Percentiles rank a stretch among this genome's conserved stretches.
phyloP scores from a whole-genome alignment of 2,888 invertebrate genomes.

The Hecatera dysodea region DNA sequence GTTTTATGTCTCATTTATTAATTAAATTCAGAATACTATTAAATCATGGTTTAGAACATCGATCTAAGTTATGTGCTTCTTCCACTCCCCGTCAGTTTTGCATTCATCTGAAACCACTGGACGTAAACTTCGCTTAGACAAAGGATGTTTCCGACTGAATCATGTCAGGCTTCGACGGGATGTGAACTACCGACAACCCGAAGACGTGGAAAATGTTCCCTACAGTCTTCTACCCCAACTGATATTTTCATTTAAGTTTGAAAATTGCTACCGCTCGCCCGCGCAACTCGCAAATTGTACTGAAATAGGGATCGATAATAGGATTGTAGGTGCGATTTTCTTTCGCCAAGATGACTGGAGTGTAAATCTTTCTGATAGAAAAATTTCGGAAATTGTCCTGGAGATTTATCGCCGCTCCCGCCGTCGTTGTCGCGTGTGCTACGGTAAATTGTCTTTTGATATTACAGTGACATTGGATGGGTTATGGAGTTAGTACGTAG shows the following conservation, averaged over 20 bases:
- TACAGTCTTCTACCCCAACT: conserved; percentile 76
- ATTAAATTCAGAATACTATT: neutral
- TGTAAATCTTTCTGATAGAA: conserved; percentile 88
- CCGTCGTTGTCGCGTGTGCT: conserved; percentile 71
- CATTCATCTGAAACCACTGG: conserved; percentile 45
- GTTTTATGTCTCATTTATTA: neutral
- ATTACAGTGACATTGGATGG: conserved; percentile 71
- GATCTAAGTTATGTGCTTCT: conserved; percentile 2
- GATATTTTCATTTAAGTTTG: conserved; percentile 90
- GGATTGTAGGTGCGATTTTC: conserved; percentile 89
- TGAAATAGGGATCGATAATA: conserved; percentile 89
- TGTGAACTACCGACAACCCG: conserved; percentile 62
- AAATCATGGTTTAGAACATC: neutral
- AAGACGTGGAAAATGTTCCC: conserved; percentile 67
- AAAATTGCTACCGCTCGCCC: conserved; percentile 86
- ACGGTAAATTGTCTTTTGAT: conserved; percentile 84
- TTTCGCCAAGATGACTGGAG: conserved; percentile 82
- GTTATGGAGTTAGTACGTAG: conserved; percentile 64
- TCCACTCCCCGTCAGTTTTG: conserved; percentile 36
- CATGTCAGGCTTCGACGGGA: conserved; percentile 62
- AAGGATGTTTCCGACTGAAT: conserved; percentile 57
- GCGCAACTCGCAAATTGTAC: conserved; percentile 88
- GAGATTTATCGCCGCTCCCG: conserved; percentile 79
- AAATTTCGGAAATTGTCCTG: conserved; percentile 89
- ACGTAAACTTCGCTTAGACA: conserved; percentile 58